Base-by-base conservation (phyloP, 2,888 invertebrate genomes). In the Luperina nickerlii region DNA sequence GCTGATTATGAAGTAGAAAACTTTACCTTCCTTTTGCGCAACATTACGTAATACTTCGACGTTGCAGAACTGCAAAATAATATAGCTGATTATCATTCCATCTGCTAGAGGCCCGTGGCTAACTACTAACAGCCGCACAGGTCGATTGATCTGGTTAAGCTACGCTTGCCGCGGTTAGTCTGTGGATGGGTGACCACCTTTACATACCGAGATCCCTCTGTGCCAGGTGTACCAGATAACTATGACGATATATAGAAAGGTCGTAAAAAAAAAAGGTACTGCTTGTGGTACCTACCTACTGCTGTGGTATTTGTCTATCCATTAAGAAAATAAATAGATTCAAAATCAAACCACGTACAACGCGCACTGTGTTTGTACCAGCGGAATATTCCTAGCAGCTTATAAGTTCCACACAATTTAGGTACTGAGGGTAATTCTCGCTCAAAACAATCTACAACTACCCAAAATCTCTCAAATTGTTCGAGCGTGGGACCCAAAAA, bases 391-490 rank as follows among this genome's bases (percentile, higher is more conserved):
- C 54, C 9, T 57, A 24, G 8, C 54, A 57, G 54, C 9, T 3
- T 3, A 57, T 54, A 54, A 54, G 20, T 24, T 54, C 20, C 54
- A 24, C 24, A 57, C 54, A 24, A 57, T 24, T 57, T 24, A 24
- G 24, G 54, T 57, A 9, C 24, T 9, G 38, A 8, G 51, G 63
- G 77, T 75, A 81, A 7, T 20, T 20, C 24, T 48, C 1, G 0
- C 15, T 13, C 15, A 68, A 68, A 74, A 72, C 2, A 27, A 65
- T 38, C 2, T 0, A 62, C 11, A 69, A 57, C 48, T 85, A 84
- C 84, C 85, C 72, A 1, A 74, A 85, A 48, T 0, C 0, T 42
- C 0, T 1, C 1, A 0, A 45, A 63, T 48, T 0, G 62, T n/a
- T 0, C 24, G 6, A 45, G 5, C 42, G 27, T 72, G 32, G 32